Evolutionary conservation across 2,888 invertebrate genomes (phyloP).

Genomic region (Trachelus stipa): DNA sequence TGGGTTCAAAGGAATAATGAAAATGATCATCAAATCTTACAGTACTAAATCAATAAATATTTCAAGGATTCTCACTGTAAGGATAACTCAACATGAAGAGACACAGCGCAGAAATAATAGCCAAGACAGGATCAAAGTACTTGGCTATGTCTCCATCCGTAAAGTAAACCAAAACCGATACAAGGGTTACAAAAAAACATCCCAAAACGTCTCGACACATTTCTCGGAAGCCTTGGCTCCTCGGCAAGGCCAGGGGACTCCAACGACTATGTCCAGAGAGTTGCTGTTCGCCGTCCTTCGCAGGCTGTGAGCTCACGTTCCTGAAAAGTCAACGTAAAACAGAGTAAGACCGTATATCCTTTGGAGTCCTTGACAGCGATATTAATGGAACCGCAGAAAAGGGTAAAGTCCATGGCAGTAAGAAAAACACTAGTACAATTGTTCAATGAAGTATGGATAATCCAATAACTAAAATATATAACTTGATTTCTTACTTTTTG

Average conservation of each 20-base stretch:
- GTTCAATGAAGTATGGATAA: background rate
- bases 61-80: conserved; percentile 74
- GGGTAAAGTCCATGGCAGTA: background rate
- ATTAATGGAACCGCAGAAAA: background rate
- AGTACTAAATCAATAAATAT: background rate
- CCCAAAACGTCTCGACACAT: conserved; percentile 75
- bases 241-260: conserved; percentile 58
- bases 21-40: background rate
- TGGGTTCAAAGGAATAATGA: background rate
- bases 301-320: conserved; percentile 59
- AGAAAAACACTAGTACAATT: background rate
- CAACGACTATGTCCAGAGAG: conserved; percentile 44
- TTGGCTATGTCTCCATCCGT: conserved; percentile 75
- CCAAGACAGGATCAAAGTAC: conserved; percentile 79
- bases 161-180: conserved; percentile 73
- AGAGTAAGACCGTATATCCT: background rate
- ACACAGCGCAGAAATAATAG: conserved; percentile 79
- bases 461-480: background rate
- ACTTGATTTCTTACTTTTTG: conserved; percentile 56
- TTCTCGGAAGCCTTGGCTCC: conserved; percentile 72
- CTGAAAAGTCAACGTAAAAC: conserved; percentile 22
- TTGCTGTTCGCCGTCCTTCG: conserved; percentile 51
- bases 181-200: conserved; percentile 81
- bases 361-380: background rate
- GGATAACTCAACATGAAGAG: conserved; percentile 83